Evolutionary conservation across 2,888 invertebrate species (phyloP).

Genomic region (Rhabditoides inermis): DNA sequence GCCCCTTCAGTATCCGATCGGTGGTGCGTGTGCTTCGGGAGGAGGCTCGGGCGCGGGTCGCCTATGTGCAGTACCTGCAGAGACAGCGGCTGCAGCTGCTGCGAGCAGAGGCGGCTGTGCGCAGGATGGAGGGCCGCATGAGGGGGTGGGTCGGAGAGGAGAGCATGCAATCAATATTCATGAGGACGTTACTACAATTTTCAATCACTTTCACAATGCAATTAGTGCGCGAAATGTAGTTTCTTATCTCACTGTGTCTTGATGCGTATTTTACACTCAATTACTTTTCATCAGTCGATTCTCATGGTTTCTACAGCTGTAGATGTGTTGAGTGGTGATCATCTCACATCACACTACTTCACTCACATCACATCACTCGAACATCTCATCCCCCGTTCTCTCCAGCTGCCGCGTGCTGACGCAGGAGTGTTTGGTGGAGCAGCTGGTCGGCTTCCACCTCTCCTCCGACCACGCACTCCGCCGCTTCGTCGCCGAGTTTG

Average conservation of each 20-base stretch:
- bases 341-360: too few species aligned
- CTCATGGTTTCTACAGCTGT: too few species aligned
- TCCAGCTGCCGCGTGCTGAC: slow-evolving; percentile 33
- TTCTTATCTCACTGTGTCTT: too few species aligned
- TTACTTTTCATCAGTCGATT: too few species aligned
- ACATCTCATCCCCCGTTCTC: background rate
- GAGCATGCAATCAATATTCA: too few species aligned
- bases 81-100: slow-evolving; percentile 72
- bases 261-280: too few species aligned
- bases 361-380: too few species aligned
- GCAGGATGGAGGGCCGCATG: slow-evolving; percentile 1
- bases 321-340: too few species aligned
- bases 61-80: slow-evolving; percentile 74
- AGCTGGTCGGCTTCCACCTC: slow-evolving; percentile 38
- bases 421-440: slow-evolving; percentile 43
- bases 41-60: slow-evolving; percentile 70
- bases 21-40: slow-evolving; percentile 68
- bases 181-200: too few species aligned
- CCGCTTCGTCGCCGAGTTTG: slow-evolving; percentile 73
- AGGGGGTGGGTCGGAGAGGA: background rate
- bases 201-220: too few species aligned
- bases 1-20: slow-evolving; percentile 68
- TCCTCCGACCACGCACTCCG: slow-evolving; percentile 67
- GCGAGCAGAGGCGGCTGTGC: slow-evolving; percentile 2
- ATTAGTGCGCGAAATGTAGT: too few species aligned